Base-by-base conservation (phyloP, 2,113 vertebrate genomes). In the Actenoides hombroni region DNA sequence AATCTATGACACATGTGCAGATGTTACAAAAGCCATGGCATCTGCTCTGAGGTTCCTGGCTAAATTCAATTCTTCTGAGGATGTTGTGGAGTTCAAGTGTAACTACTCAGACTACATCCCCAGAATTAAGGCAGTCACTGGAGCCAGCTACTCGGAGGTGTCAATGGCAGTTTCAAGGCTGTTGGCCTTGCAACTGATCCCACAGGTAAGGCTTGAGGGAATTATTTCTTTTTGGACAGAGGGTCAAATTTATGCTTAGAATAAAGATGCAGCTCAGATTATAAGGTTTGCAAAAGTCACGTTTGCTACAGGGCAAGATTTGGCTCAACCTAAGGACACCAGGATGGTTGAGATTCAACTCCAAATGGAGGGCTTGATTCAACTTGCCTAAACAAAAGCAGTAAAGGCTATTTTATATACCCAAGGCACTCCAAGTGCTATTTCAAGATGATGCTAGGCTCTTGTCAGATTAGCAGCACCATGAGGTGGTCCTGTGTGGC, bases 1-100 rank as follows among this genome's bases (percentile, higher is more conserved):
- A 88, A 98, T 99, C 92, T 97, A 98, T 4, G 98, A 99, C 94
- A 98, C 98, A 0, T 99, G 99, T 95, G 97, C 97, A 7, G 99
- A 99, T 71, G 98, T 99, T 53, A 99, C 98, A 75, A 98, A 97
- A 33, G 98, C 98, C 12, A 97, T 99, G 94, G 98, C 98, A 3
- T 98, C 98, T 76, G 90, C 97, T 13, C 88, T 98, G 60, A 97
- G 98, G 57, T 97, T 99, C 63, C 97, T 98, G 19, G 91, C 98
- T 70, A 97, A 97, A 71, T 92, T 92, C 68, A 97, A 97, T 86
- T 96, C 92, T 40, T 92, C 97, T 8, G 82, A 90, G 51, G 80
- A 96, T 48, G 95, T 94, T 4, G 40, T 96, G 31, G 92, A 95
- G 70, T 91, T 97, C 61, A 95, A 76, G 35, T 98, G 97, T 19